Percentiles rank a stretch among this genome's conserved stretches.
phyloP scores from a whole-genome alignment of 2,888 invertebrate genomes.

The Lobophora halterata region DNA sequence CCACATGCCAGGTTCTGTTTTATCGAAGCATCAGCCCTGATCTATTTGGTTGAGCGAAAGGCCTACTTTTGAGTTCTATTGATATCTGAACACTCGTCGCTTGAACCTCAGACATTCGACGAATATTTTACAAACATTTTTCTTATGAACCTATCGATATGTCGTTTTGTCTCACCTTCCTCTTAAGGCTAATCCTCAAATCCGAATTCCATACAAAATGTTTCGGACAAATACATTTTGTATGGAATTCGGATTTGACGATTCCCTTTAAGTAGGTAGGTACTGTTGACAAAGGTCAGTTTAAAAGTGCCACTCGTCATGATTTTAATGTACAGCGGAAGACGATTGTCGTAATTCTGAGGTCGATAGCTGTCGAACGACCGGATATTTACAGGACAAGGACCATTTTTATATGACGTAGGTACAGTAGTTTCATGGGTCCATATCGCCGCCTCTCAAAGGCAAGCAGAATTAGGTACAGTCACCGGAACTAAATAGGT shows the following conservation, averaged over 20 bases:
- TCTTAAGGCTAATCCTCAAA: no score
- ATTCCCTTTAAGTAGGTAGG: constrained; percentile 7
- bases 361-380: constrained; percentile 7
- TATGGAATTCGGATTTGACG: no score
- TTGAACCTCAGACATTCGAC: no score
- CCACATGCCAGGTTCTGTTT: constrained; percentile 26
- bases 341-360: no score
- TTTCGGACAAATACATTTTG: background rate
- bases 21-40: constrained; percentile 24
- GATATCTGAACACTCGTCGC: background rate
- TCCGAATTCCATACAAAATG: background rate
- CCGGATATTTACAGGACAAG: constrained; percentile 6
- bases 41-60: constrained; percentile 16
- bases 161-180: no score
- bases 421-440: constrained; percentile 4
- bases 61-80: background rate
- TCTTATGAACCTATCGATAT: no score
- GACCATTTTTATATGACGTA: constrained; percentile 3
- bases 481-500: no score
- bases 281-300: no score
- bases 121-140: no score
- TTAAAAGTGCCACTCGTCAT: constrained; percentile 3
- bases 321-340: no score
- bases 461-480: no score
- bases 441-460: constrained; percentile 1